A percentile compares a stretch with the other conserved stretches of the same genome.
These are phyloP conservation scores for Neomorphus geoffroyi DNA, from an alignment of 2,797 vertebrate genomes.

Conservation along the genomic window DNA sequence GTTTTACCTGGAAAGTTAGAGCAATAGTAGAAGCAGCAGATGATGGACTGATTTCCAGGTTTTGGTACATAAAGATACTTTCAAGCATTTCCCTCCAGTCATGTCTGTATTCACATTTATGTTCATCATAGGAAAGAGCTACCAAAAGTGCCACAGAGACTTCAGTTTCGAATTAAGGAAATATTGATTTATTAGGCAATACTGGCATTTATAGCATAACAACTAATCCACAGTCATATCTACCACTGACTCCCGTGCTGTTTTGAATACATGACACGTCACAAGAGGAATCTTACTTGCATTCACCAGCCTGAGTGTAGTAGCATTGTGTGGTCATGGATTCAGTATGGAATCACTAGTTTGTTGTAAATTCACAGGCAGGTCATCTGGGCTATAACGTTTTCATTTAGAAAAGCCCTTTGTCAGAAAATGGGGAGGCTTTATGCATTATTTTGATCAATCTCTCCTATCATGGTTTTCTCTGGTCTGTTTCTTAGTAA, in stretches of 20 bases:
- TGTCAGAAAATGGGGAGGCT: not conserved
- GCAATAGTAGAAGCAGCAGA: not conserved
- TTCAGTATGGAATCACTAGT: not conserved
- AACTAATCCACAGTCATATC: not conserved
- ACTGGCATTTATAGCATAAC: not conserved
- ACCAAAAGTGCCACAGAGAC: not conserved
- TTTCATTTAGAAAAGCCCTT: not conserved
- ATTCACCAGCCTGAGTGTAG: not conserved
- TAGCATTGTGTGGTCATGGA: not conserved
- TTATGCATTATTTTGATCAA: slow-evolving; percentile 9
- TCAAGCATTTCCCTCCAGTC: not conserved
- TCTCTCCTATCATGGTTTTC: slow-evolving; percentile 3
- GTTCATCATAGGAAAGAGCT: not conserved
- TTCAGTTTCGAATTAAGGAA: not conserved
- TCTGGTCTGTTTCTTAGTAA: not conserved
- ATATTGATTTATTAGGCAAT: not conserved
- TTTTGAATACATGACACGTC: not conserved
- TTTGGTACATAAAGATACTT: not conserved
- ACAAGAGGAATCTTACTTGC: not conserved
- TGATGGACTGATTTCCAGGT: not conserved
- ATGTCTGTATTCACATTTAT: not conserved
- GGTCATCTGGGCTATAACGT: not conserved
- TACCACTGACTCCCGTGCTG: not conserved
- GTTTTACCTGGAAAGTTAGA: not conserved
- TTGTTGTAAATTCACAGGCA: slow-evolving; percentile 21